phyloP scores from a whole-genome alignment of 1,140 invertebrate genomes.

The Drosophila grimshawi region DNA sequence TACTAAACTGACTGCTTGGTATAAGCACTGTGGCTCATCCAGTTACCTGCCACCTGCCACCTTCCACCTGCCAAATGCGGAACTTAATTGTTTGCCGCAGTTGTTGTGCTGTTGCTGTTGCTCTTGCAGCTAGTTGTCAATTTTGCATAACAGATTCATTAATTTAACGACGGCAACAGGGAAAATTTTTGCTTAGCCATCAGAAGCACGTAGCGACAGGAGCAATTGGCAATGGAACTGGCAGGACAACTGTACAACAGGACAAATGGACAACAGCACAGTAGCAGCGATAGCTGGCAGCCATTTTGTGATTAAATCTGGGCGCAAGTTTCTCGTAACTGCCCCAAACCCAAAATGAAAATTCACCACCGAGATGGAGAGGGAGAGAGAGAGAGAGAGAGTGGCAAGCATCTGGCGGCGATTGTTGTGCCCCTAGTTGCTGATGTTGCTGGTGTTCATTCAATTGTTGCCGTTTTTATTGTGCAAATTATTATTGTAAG shows the following conservation, averaged over 20 bases:
- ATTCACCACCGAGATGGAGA: slow-evolving; percentile 8
- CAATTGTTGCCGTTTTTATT: slow-evolving; percentile 79
- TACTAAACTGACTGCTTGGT: slow-evolving; percentile 14
- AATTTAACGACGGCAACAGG: slow-evolving; percentile 58
- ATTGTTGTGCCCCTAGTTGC: slow-evolving; percentile 14
- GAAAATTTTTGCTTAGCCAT: slow-evolving; percentile 62
- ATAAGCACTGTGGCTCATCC: neutral
- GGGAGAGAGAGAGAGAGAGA: neutral
- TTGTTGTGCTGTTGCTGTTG: slow-evolving; percentile 36
- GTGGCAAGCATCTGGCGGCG: slow-evolving; percentile 22
- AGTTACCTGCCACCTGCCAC: neutral
- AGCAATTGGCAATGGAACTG: slow-evolving; percentile 5
- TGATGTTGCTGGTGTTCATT: slow-evolving; percentile 33
- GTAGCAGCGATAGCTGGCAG: slow-evolving; percentile 44
- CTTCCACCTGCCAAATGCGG: slow-evolving; percentile 35
- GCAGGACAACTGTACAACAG: neutral
- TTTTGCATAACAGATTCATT: slow-evolving; percentile 82
- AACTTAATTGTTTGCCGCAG: slow-evolving; percentile 58
- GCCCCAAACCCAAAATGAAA: slow-evolving; percentile 11
- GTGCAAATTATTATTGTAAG: slow-evolving; percentile 82
- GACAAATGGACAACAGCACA: neutral
- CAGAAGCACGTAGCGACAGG: slow-evolving; percentile 39
- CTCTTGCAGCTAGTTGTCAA: slow-evolving; percentile 61
- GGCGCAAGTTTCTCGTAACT: slow-evolving; percentile 55
- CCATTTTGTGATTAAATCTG: slow-evolving; percentile 73